Base-by-base conservation (phyloP, 2,797 vertebrate genomes). In the Phrynocephalus guinanensis region DNA sequence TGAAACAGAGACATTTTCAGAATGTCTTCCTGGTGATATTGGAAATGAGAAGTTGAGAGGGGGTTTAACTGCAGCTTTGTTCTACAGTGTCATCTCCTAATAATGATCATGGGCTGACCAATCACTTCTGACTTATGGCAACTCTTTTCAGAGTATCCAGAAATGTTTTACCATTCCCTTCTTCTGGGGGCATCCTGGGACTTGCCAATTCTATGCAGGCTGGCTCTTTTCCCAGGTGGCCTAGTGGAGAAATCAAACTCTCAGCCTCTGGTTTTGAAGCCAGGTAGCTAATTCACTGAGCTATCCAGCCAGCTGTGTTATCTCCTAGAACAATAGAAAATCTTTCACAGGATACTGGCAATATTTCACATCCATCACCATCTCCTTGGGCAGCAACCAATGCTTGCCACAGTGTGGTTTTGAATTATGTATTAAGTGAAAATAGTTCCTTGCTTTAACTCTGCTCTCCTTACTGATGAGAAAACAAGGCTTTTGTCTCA, bases 361-460 rank as follows among this genome's bases (percentile, higher is more conserved):
- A 38, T 79, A 50, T 68, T 20, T 28, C 63, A 50, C 24, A 63
- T 44, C 81, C 66, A 71, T 52, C 26, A 9, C 67, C 18, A 22
- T 67, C 18, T 77, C 75, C 28, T 24, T 48, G 50, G 66, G 18
- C 52, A 79, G 50, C 33, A 73, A 80, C 28, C 22, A 50, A 22
- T 67, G n/a, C 7, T 30, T 82, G 78, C 20, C 70, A 48, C 68
- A 79, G 70, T 28, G 75, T 11, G 1, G 66, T 38, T 22, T 50
- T 73, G 87, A 87, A 86, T 84, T 78, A 79, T 78, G 56, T 48
- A 84, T 78, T 6, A 89, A 50, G 88, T 86, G 81, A 73, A 91
- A 33, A 26, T 52, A 84, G 33, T 6, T 89, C 50, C 26, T 82
- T 86, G 16, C 87, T 87, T 88, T 75, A 86, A 63, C 79, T 86